A percentile compares a stretch with the other conserved stretches of the same genome.
These are phyloP conservation scores for Nibea coibor DNA, from an alignment of 2,113 vertebrate species.

Conservation along the genomic window DNA sequence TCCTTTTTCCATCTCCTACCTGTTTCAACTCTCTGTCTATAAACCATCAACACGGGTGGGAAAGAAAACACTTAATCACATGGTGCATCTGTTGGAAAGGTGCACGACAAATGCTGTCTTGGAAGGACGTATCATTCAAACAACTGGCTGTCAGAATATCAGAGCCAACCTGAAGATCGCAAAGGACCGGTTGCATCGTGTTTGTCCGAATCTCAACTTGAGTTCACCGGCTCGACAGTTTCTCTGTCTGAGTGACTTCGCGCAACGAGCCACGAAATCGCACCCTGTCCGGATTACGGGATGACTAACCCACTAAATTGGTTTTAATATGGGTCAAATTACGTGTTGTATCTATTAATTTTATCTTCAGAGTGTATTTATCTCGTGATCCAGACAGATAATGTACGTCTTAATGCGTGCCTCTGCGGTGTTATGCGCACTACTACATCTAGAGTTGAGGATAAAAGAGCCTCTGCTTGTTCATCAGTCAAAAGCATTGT, in stretches of 20 bases:
- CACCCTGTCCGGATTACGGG: constrained; percentile 1
- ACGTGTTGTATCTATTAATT: not conserved
- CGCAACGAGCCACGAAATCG: constrained; percentile 40
- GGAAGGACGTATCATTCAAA: not conserved
- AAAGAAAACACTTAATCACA: not conserved
- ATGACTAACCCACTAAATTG: constrained; percentile 21
- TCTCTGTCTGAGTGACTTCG: constrained; percentile 4
- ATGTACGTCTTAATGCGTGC: not conserved
- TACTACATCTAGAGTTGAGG: constrained; percentile 9
- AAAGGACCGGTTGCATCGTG: constrained; percentile 1
- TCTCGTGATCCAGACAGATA: not conserved
- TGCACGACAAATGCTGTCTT: not conserved
- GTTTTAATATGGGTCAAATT: constrained; percentile 8
- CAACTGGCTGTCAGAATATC: not conserved
- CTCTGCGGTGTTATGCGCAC: not conserved
- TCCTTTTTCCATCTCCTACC: not conserved
- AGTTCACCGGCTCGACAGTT: not conserved
- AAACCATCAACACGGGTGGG: not conserved
- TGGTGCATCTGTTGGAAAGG: not conserved
- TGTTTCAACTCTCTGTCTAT: not conserved
- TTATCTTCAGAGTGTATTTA: not conserved
- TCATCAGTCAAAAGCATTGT: not conserved
- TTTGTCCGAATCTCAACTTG: constrained; percentile 40
- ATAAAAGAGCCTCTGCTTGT: not conserved
- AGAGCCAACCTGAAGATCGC: constrained; percentile 9